phyloP scores from a whole-genome alignment of 2,113 vertebrate genomes.

The Syngnathoides biaculeatus region DNA sequence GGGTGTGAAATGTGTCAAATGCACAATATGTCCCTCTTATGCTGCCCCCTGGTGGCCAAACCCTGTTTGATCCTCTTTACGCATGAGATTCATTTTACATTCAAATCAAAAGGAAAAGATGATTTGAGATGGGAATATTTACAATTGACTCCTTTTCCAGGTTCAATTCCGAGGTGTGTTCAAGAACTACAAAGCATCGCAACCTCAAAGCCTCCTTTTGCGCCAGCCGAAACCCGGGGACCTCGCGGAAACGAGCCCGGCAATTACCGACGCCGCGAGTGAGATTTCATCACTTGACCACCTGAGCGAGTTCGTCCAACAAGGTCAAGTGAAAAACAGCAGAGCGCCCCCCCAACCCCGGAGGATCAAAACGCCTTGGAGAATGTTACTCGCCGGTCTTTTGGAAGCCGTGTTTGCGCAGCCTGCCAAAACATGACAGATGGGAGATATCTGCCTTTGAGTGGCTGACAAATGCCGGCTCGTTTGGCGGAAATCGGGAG shows the following conservation, averaged over 20 bases:
- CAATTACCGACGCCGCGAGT: constrained; percentile 3
- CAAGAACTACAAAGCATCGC: too few relatives aligned
- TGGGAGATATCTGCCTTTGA: constrained; percentile 41
- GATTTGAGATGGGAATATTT: too few relatives aligned
- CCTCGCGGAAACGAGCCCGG: not conserved
- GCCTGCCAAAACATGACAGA: constrained; percentile 43
- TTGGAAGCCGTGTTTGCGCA: constrained; percentile 26
- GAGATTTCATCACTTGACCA: constrained; percentile 22
- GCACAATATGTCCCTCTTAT: too few relatives aligned
- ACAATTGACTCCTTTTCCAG: too few relatives aligned
- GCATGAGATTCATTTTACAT: too few relatives aligned
- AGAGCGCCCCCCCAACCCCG: constrained; percentile 26
- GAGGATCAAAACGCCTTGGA: constrained; percentile 33
- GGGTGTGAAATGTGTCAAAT: too few relatives aligned
- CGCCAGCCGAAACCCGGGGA: not conserved
- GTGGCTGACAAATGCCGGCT: constrained; percentile 33
- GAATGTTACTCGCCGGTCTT: constrained; percentile 34
- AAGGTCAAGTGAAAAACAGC: constrained; percentile 53
- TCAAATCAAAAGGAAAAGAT: too few relatives aligned
- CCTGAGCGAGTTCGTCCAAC: constrained; percentile 46
- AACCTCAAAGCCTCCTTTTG: not conserved
- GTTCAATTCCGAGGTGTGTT: too few relatives aligned
- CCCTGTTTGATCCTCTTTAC: too few relatives aligned
- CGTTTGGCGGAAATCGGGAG: constrained; percentile 25
- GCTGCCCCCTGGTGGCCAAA: too few relatives aligned